These are phyloP conservation scores for Planiliza haematocheilus DNA, from an alignment of 2,113 vertebrate genomes.

Conservation along the genomic window DNA sequence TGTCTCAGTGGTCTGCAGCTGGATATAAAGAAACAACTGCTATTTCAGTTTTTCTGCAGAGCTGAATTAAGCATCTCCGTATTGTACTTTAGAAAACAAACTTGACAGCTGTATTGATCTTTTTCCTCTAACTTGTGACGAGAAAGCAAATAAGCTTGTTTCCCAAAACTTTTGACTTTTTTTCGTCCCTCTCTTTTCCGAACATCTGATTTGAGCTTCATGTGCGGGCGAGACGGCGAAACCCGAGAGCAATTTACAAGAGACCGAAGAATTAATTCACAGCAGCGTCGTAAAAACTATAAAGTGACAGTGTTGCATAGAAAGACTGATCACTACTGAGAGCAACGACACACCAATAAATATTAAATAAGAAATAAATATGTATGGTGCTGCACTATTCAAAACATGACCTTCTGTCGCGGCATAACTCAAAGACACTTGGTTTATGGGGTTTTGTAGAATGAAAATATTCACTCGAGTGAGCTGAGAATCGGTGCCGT, in stretches of 20 bases:
- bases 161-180: neutral
- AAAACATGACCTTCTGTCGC: constrained; percentile 19
- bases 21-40: too few species aligned
- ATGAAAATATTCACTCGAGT: constrained; percentile 24
- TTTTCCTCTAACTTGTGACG: neutral
- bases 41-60: neutral
- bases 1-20: too few species aligned
- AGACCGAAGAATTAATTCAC: constrained; percentile 26
- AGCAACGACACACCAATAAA: constrained; percentile 58
- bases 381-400: constrained; percentile 13
- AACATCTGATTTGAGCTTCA: constrained; percentile 6
- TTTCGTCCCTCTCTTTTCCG: neutral
- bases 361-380: constrained; percentile 69
- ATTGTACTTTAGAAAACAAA: neutral
- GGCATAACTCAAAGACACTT: neutral
- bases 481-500: neutral
- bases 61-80: neutral
- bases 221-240: too few species aligned
- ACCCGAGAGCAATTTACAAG: constrained; percentile 18
- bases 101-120: neutral
- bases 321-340: constrained; percentile 55
- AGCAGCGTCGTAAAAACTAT: constrained; percentile 22
- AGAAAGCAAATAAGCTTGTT: neutral
- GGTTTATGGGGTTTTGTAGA: constrained; percentile 14
- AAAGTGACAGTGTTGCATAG: constrained; percentile 69